Evolutionary conservation across 2,113 vertebrate genomes (phyloP), one percentile per base, ranked within the genome.

Genomic region (Mionectes macconnelli): DNA sequence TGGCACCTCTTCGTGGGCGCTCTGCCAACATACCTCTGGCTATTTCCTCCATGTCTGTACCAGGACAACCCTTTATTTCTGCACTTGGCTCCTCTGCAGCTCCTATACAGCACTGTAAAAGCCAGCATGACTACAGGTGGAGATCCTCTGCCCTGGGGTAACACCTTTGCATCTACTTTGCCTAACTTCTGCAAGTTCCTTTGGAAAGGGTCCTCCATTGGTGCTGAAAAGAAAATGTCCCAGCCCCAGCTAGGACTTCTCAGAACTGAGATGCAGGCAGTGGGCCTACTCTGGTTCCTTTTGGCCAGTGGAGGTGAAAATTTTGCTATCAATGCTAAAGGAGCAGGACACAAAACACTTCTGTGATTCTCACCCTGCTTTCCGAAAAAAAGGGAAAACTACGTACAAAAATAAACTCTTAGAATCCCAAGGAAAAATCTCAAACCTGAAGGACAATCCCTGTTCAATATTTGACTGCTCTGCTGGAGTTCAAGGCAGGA

Each of bases 1-100:
- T 1, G 3, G 42, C 59, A n/a, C 0, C 0, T 22, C 72, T 44
- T 35, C n/a, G 4, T 1, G 21, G 17, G 11, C 37, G 52, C 56
- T 44, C 35, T 75, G 93, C 68, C 39, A 87, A 42, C 56, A 80
- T 40, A 53, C 8, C 33, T 30, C 42, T 47, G 53, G 64, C 40
- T 17, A 23, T 3, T 33, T 62, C 52, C 52, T 49, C 40, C 3
- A 0, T 1, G 2, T 22, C 22, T n/a, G 30, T 10, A 47, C 14
- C 57, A 42, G 33, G 19, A 85, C 17, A 33, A 89, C 2, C 24
- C 12, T 10, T 9, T 44, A 22, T 19, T 15, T 28, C 19, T 52
- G 70, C 17, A 72, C 4, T 5, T 25, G 40, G 53, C 5, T 69
- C 28, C 53, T 80, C 83, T 52, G 30, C 30, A 83, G 84, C 37